Evolutionary conservation across 2,113 vertebrate species (phyloP), one percentile per base, ranked within the genome.

Genomic region (Quiscalus mexicanus): DNA sequence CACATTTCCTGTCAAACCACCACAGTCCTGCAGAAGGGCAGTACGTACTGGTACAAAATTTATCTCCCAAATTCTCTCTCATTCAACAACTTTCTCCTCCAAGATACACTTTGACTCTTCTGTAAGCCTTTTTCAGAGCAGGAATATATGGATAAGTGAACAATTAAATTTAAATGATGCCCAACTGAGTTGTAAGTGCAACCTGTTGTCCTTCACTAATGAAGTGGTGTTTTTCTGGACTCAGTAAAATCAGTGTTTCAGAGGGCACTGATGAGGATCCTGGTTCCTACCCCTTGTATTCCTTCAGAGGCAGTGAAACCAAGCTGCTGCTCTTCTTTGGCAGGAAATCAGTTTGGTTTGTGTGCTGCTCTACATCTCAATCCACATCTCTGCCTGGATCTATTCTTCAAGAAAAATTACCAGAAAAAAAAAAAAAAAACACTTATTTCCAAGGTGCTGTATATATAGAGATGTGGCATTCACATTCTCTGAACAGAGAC

Each of bases 161-260:
- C 8, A 39, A 25, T 64, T 84, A 33, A 77, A 19, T 30, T 18
- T 10, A 4, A 52, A 33, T 53, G 44, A 6, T 9, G 6, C 12
- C 35, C 5, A 45, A 1, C 10, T 41, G 22, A 4, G 19, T 58
- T 68, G 0, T 14, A 15, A 52, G 10, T 6, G 1, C 24, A 47
- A 24, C 9, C 15, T 39, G 5, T n/a, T 67, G 27, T 42, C 11
- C 35, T 27, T 17, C 2, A 1, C 0, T 2, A 45, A n/a, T 1
- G 2, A 56, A 67, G 10, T 5, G 16, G 2, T 21, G 17, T 35
- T 75, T 79, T 47, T 44, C 44, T 87, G 30, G 8, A 12, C 9
- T 50, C 59, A n/a, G 20, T 9, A 50, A 69, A 82, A 55, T n/a
- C 39, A 33, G 6, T 25, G 20, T 76, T 82, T 74, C 55, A 78